These are phyloP conservation scores for Cyanoramphus novaezelandiae DNA, from an alignment of 2,113 vertebrate species.

Conservation along the genomic window DNA sequence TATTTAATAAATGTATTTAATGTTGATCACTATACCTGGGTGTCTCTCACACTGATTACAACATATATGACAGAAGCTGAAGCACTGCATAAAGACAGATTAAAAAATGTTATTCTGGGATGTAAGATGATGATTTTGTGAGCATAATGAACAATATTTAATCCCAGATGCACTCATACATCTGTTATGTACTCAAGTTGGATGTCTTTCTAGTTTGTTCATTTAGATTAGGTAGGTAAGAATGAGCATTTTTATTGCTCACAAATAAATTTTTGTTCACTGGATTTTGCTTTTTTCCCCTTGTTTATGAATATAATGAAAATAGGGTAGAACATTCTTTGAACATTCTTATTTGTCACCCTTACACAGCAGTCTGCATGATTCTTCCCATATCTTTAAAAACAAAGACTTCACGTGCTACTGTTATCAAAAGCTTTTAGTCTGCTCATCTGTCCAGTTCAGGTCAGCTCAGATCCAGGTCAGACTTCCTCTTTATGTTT, in stretches of 20 bases:
- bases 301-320: not conserved
- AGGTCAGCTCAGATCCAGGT: not conserved
- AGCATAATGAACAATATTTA: not conserved
- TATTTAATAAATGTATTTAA: not conserved
- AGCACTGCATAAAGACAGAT: not conserved
- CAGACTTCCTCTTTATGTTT: not conserved
- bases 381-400: not conserved
- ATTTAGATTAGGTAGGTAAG: not conserved
- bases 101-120: not conserved
- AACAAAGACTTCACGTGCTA: not conserved
- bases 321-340: not conserved
- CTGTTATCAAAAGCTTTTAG: not conserved
- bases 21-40: not conserved
- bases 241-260: not conserved
- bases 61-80: not conserved
- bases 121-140: not conserved
- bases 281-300: not conserved
- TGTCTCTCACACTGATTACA: not conserved
- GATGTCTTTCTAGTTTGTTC: not conserved
- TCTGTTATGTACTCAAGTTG: not conserved
- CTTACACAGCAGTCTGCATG: not conserved
- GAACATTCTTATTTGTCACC: not conserved
- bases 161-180: not conserved
- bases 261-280: not conserved
- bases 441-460: not conserved